A percentile compares a stretch with the other conserved stretches of the same genome.
These are phyloP conservation scores for Xenopus tropicalis DNA, from an alignment of 2,113 vertebrate species.

Conservation along the genomic window DNA sequence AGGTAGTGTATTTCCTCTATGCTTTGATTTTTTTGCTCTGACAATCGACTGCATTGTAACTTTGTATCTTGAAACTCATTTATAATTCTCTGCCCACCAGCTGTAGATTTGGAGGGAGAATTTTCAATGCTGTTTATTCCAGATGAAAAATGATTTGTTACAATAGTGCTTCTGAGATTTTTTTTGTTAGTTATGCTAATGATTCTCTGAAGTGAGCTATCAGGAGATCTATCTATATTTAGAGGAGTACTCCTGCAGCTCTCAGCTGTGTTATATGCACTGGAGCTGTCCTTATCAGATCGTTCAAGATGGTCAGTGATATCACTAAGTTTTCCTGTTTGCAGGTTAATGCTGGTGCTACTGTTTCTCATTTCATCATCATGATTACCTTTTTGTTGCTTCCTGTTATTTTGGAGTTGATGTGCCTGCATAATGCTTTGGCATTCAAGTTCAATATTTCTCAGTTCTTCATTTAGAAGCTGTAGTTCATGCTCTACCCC, in stretches of 20 bases:
- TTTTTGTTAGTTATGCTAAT: slow-evolving; percentile 87
- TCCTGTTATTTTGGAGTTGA: slow-evolving; percentile 72
- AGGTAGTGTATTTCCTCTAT: slow-evolving; percentile 76
- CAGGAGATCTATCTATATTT: slow-evolving; percentile 82
- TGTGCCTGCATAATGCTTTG: slow-evolving; percentile 96
- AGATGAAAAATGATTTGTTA: slow-evolving; percentile 55
- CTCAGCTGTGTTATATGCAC: slow-evolving; percentile 93
- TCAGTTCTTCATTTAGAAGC: slow-evolving; percentile 90
- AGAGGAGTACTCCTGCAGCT: slow-evolving; percentile 89
- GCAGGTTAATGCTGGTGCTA: slow-evolving; percentile 64
- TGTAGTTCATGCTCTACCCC: slow-evolving; percentile 88
- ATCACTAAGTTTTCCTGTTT: slow-evolving; percentile 73
- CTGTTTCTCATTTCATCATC: slow-evolving; percentile 66
- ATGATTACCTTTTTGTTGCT: slow-evolving; percentile 71
- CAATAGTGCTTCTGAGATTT: slow-evolving; percentile 75
- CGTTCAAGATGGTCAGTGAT: slow-evolving; percentile 84
- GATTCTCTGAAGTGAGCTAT: slow-evolving; percentile 86
- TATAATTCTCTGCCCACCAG: slow-evolving; percentile 63
- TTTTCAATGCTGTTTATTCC: slow-evolving; percentile 62
- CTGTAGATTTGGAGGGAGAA: slow-evolving; percentile 62
- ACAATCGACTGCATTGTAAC: slow-evolving; percentile 62
- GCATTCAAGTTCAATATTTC: slow-evolving; percentile 92
- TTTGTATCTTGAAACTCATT: slow-evolving; percentile 60
- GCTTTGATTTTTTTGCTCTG: slow-evolving; percentile 57
- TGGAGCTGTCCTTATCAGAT: slow-evolving; percentile 96